Percentiles rank a stretch among this genome's conserved stretches.
These are phyloP conservation scores for Lysiphlebus fabarum DNA, from an alignment of 1,140 invertebrate genomes.

Conservation along the genomic window DNA sequence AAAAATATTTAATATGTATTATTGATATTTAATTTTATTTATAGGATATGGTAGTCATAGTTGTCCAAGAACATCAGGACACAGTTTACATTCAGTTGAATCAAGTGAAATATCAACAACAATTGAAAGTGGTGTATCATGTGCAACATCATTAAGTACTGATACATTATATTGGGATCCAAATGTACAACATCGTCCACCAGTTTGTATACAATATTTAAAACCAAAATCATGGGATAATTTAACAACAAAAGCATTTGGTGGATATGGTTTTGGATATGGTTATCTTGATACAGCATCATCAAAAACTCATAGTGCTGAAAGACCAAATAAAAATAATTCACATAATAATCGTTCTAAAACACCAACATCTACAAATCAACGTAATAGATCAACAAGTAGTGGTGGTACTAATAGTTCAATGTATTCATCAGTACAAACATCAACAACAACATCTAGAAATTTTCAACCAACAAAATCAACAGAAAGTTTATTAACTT, in stretches of 20 bases:
- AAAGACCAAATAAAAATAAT: conserved; percentile 53
- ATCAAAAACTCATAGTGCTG: conserved; percentile 56
- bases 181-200: conserved; percentile 56
- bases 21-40: no score
- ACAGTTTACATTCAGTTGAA: conserved; percentile 76
- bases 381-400: conserved; percentile 48
- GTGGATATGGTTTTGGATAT: conserved; percentile 80
- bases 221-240: conserved; percentile 88
- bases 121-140: conserved; percentile 68
- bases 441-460: conserved; percentile 33
- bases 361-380: conserved; percentile 54
- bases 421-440: conserved; percentile 26
- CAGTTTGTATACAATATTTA: conserved; percentile 59
- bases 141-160: conserved; percentile 78
- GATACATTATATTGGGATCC: conserved; percentile 81
- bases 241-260: conserved; percentile 75
- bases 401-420: conserved; percentile 14
- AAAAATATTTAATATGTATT: no score
- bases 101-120: conserved; percentile 67
- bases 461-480: conserved; percentile 33
- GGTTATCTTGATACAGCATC: conserved; percentile 70
- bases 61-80: conserved; percentile 62
- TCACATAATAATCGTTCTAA: conserved; percentile 47
- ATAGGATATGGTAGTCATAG: conserved; percentile 35
- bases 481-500: conserved; percentile 34